Evolutionary conservation across 1,140 invertebrate species (phyloP).

Genomic region (Brachionus rotundiformis): DNA sequence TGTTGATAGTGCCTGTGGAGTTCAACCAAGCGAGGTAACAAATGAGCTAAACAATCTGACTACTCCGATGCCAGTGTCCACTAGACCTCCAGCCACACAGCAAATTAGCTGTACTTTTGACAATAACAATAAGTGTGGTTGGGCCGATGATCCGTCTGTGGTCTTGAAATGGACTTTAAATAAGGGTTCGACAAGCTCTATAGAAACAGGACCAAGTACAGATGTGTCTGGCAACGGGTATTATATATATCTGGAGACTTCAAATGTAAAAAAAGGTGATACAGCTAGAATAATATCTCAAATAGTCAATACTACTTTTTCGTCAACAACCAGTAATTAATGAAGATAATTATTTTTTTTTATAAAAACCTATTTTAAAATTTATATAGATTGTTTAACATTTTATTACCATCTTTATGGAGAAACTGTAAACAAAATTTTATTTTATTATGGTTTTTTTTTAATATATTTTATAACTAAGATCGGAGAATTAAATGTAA

Average conservation of each 20-base stretch:
- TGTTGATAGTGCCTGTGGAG: slow-evolving; percentile 57
- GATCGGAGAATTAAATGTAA: slow-evolving; percentile 25
- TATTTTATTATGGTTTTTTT: not conserved
- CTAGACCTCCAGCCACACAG: not conserved
- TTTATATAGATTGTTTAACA: not conserved
- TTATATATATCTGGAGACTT: slow-evolving; percentile 64
- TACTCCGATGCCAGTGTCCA: slow-evolving; percentile 20
- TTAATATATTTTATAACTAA: not conserved
- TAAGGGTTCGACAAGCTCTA: slow-evolving; percentile 61
- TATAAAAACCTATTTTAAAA: not conserved
- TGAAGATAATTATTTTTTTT: not conserved
- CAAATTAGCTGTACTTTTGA: slow-evolving; percentile 55
- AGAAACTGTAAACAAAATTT: not conserved
- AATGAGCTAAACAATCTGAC: not conserved
- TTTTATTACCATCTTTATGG: slow-evolving; percentile 34
- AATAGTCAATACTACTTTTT: slow-evolving; percentile 58
- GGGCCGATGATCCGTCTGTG: slow-evolving; percentile 58
- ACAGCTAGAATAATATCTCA: slow-evolving; percentile 54
- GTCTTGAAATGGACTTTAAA: slow-evolving; percentile 56
- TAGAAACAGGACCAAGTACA: slow-evolving; percentile 72
- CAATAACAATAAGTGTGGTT: slow-evolving; percentile 56
- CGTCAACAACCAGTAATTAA: not conserved
- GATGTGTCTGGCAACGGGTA: slow-evolving; percentile 75
- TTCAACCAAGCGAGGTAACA: slow-evolving; percentile 21
- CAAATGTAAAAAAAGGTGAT: slow-evolving; percentile 10